Evolutionary conservation across 2,888 invertebrate genomes (phyloP).

Genomic region (Danaus chrysippus): DNA sequence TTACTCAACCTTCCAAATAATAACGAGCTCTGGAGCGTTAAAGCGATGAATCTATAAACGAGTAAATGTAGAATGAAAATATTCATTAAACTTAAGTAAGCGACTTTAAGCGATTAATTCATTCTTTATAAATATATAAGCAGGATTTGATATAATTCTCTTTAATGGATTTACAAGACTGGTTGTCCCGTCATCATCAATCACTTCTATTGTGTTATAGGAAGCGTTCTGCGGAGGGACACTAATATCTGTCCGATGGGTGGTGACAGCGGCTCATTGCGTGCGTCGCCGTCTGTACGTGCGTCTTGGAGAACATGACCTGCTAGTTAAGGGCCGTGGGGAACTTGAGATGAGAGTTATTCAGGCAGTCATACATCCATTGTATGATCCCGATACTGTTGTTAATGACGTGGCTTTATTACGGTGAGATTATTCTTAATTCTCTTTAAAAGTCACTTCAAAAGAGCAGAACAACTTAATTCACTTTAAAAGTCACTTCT

Average conservation of each 20-base stretch:
- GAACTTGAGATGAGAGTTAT: constrained; percentile 88
- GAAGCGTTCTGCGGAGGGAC: constrained; percentile 95
- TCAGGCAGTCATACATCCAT: constrained; percentile 88
- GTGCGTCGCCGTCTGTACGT: constrained; percentile 87
- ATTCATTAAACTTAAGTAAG: too few species aligned
- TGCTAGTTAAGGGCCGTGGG: constrained; percentile 82
- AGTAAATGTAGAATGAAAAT: too few species aligned
- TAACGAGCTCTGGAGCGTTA: neutral
- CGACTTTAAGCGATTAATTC: too few species aligned
- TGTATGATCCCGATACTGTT: constrained; percentile 92
- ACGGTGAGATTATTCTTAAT: constrained; percentile 61
- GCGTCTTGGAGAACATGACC: constrained; percentile 91
- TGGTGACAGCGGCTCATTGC: constrained; percentile 93
- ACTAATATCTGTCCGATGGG: constrained; percentile 88
- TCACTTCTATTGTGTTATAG: constrained; percentile 50
- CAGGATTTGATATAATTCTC: too few species aligned
- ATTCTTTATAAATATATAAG: too few species aligned
- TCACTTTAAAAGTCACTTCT: too few species aligned
- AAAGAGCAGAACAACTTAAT: neutral
- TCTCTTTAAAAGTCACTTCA: too few species aligned
- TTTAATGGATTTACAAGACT: too few species aligned
- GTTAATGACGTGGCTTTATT: constrained; percentile 95
- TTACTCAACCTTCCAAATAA: too few species aligned
- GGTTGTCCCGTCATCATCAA: too few species aligned
- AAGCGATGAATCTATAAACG: too few species aligned